These are phyloP conservation scores for Stichopus chloronotus DNA, from an alignment of 35 echinoderm and acorn worm genomes.

Conservation along the genomic window DNA sequence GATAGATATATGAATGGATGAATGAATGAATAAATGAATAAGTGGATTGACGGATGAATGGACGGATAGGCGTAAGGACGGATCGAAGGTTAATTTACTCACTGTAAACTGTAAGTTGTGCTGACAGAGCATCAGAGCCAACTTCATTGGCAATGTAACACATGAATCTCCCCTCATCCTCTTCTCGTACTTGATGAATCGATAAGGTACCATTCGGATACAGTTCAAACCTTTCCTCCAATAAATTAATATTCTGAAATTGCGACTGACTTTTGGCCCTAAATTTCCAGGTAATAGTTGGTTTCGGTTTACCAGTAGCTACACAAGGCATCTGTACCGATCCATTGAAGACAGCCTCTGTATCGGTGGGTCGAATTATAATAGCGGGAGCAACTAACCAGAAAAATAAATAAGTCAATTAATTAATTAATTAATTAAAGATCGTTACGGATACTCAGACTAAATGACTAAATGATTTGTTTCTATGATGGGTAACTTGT, in stretches of 20 bases:
- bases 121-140: constrained; percentile 77
- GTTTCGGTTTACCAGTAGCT: constrained; percentile 75
- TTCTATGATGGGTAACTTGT: too few relatives aligned
- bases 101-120: constrained; percentile 85
- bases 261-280: constrained; percentile 33
- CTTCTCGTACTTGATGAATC: constrained; percentile 69
- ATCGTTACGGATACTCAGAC: too few relatives aligned
- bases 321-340: constrained; percentile 79
- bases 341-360: constrained; percentile 74
- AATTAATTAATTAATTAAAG: too few relatives aligned
- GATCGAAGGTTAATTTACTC: constrained; percentile 31
- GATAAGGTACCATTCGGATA: constrained; percentile 74
- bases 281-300: constrained; percentile 81
- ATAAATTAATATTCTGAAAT: constrained; percentile 61
- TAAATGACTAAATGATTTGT: too few relatives aligned
- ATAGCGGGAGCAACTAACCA: constrained; percentile 78
- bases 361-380: constrained; percentile 56
- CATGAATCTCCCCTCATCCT: constrained; percentile 81
- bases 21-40: too few relatives aligned
- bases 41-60: too few relatives aligned
- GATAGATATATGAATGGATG: too few relatives aligned
- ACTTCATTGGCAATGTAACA: constrained; percentile 81
- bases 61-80: background rate
- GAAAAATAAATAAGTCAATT: background rate
- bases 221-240: constrained; percentile 66